Evolutionary conservation across 2,888 invertebrate species (phyloP), one percentile per base, ranked within the genome.

Genomic region (Leucoptera coffeella): DNA sequence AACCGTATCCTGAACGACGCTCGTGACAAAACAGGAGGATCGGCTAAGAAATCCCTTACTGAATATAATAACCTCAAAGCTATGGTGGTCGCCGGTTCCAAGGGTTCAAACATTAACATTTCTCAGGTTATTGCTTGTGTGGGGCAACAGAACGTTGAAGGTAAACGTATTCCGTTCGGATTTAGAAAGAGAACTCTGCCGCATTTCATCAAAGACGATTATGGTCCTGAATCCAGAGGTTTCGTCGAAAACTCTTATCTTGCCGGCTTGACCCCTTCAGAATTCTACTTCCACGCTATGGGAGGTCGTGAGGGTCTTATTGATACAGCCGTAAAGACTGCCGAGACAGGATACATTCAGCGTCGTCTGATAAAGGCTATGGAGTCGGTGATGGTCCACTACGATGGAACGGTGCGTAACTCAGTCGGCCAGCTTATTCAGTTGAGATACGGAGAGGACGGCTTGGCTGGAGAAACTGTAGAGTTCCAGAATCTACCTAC

Each of bases 41-140:
- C 96, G 26, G 99, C 99, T 32, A 99, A 99, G 74, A 95, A 96
- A 65, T 97, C 97, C 17, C 74, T 99, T 23, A 99, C 99, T 35
- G 99, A 99, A 51, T 97, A 95, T 71, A 99, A 99, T 58, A 99
- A 96, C 62, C 78, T 99, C 48, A 99, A 99, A 60, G 92, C 96
- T 74, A 99, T 99, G 99, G 99, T 99, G 55, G 97, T 99, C 19
- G 91, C 99, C 1, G 99, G 99, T 38, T 92, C 97, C 0, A 99
- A 99, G 60, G 99, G 99, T 30, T 99, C 97, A 27, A 97, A 97
- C 53, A 99, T 99, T 77, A 99, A 99, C 47, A 99, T 99, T 52
- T 99, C 99, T 13, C 99, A 99, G 78, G 97, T 99, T 78, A 99
- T 99, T 78, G 99, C 99, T 65, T 99, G 99, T 78, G 99, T 99